These are phyloP conservation scores for Acronicta leporina DNA, from an alignment of 2,888 invertebrate genomes.

Conservation along the genomic window DNA sequence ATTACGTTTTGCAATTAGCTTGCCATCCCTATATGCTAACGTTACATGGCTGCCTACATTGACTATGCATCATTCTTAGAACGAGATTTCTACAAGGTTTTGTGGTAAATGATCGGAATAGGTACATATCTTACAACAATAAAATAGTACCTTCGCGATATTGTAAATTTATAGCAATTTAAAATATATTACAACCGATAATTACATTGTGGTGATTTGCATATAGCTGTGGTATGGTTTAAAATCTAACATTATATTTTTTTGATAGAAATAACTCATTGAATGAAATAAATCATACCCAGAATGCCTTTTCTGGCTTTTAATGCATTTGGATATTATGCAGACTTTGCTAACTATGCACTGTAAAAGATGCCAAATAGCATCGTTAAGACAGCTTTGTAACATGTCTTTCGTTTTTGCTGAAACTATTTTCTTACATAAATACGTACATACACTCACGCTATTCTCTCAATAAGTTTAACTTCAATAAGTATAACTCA, in stretches of 20 bases:
- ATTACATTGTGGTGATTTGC: background rate
- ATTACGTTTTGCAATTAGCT: conserved; percentile 82
- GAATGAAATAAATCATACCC: no score
- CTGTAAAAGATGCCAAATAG: conserved; percentile 52
- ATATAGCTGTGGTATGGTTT: background rate
- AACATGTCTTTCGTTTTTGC: conserved; percentile 19
- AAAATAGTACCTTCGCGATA: conserved; percentile 20
- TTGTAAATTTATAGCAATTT: conserved; percentile 11
- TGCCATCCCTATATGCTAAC: conserved; percentile 66
- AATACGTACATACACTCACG: no score
- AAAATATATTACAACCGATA: conserved; percentile 8
- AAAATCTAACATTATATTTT: background rate
- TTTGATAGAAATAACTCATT: no score
- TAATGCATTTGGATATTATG: conserved; percentile 35
- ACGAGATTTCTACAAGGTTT: conserved; percentile 54
- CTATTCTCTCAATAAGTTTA: no score
- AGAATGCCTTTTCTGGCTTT: conserved; percentile 15
- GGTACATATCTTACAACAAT: conserved; percentile 20
- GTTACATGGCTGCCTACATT: conserved; percentile 60
- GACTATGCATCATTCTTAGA: conserved; percentile 66
- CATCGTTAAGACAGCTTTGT: conserved; percentile 39
- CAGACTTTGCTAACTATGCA: conserved; percentile 30
- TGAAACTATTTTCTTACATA: background rate
- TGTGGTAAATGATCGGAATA: conserved; percentile 34
- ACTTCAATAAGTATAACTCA: no score